phyloP scores from a whole-genome alignment of 2,888 invertebrate species.

The Mesorhabditis sp. region DNA sequence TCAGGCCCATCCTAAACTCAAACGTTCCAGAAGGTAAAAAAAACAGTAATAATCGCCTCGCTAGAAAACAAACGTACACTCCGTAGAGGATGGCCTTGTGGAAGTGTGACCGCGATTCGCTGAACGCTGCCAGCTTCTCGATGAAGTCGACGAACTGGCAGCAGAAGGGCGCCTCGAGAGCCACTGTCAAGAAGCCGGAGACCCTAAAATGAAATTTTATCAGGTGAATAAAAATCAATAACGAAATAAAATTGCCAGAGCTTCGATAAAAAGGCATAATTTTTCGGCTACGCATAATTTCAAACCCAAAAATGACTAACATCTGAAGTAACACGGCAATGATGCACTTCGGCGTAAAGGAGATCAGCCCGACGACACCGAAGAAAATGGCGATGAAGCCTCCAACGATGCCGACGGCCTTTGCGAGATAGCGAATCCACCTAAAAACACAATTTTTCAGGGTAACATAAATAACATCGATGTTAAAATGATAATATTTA shows the following conservation, averaged over 20 bases:
- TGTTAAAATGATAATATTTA: not conserved
- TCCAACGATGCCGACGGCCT: slow-evolving; percentile 54
- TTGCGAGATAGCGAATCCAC: slow-evolving; percentile 55
- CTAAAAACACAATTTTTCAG: slow-evolving; percentile 17
- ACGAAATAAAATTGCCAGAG: not conserved
- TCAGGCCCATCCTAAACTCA: slow-evolving; percentile 71
- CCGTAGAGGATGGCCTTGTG: slow-evolving; percentile 54
- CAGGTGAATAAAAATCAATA: not conserved
- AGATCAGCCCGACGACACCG: slow-evolving; percentile 50
- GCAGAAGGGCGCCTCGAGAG: slow-evolving; percentile 92
- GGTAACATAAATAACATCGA: not conserved
- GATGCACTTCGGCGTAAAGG: slow-evolving; percentile 49
- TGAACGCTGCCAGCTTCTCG: slow-evolving; percentile 75
- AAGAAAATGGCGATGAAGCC: slow-evolving; percentile 57
- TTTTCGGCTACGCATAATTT: not conserved
- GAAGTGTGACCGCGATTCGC: slow-evolving; percentile 51
- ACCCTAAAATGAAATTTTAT: slow-evolving; percentile 61
- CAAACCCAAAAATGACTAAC: slow-evolving; percentile 25
- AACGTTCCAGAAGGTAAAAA: not conserved
- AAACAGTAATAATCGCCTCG: not conserved
- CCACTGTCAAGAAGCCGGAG: slow-evolving; percentile 80
- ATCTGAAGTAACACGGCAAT: slow-evolving; percentile 53
- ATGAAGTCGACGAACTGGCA: slow-evolving; percentile 93
- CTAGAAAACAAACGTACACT: slow-evolving; percentile 30
- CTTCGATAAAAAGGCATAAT: not conserved